These are phyloP conservation scores for Pantelozetes paolii DNA, from an alignment of 2,888 invertebrate genomes.

Conservation along the genomic window DNA sequence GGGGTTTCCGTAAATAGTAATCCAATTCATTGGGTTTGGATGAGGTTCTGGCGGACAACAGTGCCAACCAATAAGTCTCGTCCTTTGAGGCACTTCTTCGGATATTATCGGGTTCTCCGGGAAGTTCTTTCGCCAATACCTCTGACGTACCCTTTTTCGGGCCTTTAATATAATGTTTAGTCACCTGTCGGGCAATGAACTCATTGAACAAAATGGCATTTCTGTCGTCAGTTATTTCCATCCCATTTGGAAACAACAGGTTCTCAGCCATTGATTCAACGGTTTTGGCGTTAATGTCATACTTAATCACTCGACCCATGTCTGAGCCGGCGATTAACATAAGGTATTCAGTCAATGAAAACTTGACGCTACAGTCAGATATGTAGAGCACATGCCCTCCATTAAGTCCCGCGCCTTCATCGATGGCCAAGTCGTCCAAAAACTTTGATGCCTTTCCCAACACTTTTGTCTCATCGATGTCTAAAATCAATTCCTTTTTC, in stretches of 20 bases:
- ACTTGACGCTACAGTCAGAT: constrained; percentile 34
- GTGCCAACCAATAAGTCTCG: constrained; percentile 54
- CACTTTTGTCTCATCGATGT: constrained; percentile 29
- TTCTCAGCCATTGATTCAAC: constrained; percentile 19
- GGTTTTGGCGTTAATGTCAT: constrained; percentile 43
- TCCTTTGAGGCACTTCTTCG: constrained; percentile 47
- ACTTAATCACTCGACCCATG: constrained; percentile 45
- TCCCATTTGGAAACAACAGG: constrained; percentile 40
- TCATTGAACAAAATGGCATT: constrained; percentile 76
- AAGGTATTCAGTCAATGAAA: not conserved
- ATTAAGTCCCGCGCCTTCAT: constrained; percentile 29
- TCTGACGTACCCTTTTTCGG: constrained; percentile 72
- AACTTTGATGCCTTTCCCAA: constrained; percentile 18
- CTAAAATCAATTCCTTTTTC: not conserved
- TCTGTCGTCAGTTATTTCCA: constrained; percentile 58
- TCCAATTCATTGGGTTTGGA: constrained; percentile 41
- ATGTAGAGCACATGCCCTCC: constrained; percentile 34
- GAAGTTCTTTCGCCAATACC: constrained; percentile 69
- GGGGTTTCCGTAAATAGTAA: constrained; percentile 41
- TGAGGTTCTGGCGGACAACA: constrained; percentile 36
- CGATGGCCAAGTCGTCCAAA: constrained; percentile 36
- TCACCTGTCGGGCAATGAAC: constrained; percentile 62
- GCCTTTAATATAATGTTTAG: constrained; percentile 69
- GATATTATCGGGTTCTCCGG: constrained; percentile 65
- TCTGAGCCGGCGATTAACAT: constrained; percentile 25